These are phyloP conservation scores for Cerastoderma edule DNA, from an alignment of 2,888 invertebrate genomes.

Conservation along the genomic window DNA sequence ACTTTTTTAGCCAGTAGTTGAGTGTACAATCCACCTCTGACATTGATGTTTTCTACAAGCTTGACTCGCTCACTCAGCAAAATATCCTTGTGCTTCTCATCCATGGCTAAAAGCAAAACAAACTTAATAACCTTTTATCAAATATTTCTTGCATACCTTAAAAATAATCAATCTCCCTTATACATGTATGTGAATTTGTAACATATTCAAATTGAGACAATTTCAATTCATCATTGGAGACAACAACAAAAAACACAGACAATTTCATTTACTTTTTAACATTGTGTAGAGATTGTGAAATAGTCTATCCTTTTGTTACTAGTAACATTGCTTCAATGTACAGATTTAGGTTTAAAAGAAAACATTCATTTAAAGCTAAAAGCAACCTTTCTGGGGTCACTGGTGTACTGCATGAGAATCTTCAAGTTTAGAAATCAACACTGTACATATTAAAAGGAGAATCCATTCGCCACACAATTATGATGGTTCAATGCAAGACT, in stretches of 20 bases:
- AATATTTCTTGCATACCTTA: background rate
- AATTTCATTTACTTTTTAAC: background rate
- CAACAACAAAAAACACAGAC: background rate
- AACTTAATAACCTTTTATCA: background rate
- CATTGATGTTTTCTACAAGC: conserved; percentile 76
- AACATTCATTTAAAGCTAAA: too few relatives aligned
- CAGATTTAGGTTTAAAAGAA: too few relatives aligned
- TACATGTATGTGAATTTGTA: background rate
- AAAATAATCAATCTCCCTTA: background rate
- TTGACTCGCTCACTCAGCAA: conserved; percentile 69
- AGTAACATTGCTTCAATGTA: too few relatives aligned
- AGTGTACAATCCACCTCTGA: conserved; percentile 73
- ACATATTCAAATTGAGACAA: too few relatives aligned
- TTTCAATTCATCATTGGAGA: background rate
- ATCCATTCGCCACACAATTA: too few relatives aligned
- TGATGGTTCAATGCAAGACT: too few relatives aligned
- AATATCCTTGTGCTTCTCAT: conserved; percentile 71
- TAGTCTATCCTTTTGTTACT: too few relatives aligned
- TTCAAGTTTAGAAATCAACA: too few relatives aligned
- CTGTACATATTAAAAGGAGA: too few relatives aligned
- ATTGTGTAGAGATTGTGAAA: too few relatives aligned
- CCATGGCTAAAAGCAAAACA: conserved; percentile 33
- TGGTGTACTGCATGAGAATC: too few relatives aligned
- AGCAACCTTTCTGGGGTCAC: too few relatives aligned
- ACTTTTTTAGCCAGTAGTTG: conserved; percentile 72